phyloP scores from a whole-genome alignment of 2,888 invertebrate species.

The Brachyptera putata region DNA sequence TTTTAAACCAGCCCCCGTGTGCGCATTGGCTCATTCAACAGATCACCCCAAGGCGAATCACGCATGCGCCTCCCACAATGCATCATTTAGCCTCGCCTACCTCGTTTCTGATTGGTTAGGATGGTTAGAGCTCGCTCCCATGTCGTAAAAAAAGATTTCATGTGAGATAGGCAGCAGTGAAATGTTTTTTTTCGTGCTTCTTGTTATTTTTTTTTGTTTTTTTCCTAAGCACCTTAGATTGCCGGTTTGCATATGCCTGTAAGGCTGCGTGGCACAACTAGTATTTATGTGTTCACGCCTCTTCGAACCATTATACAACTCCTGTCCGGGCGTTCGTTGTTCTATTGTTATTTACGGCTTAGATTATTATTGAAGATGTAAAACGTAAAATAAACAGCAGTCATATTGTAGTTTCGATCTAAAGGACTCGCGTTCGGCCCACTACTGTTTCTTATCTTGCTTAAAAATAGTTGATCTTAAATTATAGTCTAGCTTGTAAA shows the following conservation, averaged over 20 bases:
- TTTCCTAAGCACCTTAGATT: background rate
- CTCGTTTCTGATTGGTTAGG: background rate
- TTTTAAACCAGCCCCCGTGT: background rate
- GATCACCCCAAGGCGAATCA: background rate
- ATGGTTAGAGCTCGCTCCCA: background rate
- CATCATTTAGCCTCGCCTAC: background rate
- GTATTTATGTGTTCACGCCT: conserved; percentile 14
- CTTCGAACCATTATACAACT: background rate
- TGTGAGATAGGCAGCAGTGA: background rate
- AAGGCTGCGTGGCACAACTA: background rate
- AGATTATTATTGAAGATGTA: too few relatives aligned
- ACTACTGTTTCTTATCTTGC: too few relatives aligned
- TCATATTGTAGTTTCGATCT: too few relatives aligned
- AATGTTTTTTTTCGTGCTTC: conserved; percentile 6
- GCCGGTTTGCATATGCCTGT: conserved; percentile 6
- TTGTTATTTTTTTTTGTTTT: background rate
- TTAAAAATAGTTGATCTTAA: too few relatives aligned
- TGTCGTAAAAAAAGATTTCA: background rate
- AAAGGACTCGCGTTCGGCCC: too few relatives aligned
- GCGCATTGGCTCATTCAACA: background rate
- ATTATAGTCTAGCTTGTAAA: too few relatives aligned
- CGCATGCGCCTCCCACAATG: background rate
- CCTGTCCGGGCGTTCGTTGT: too few relatives aligned
- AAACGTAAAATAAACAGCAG: too few relatives aligned
- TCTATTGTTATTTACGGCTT: too few relatives aligned